These are phyloP conservation scores for Meloe dianella DNA, from an alignment of 2,888 invertebrate species.

Conservation along the genomic window DNA sequence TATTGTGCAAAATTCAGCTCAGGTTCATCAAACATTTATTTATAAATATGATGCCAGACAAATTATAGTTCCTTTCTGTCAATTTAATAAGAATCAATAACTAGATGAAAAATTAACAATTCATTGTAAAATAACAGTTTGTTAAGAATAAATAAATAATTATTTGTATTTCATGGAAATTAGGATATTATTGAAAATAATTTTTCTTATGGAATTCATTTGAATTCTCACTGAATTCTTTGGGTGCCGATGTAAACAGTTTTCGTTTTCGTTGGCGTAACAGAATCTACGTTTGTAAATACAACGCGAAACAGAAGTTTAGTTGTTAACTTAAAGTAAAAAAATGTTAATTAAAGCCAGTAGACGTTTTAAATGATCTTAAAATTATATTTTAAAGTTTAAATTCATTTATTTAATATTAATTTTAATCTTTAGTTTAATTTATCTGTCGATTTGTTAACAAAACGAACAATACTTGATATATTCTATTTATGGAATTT, in stretches of 20 bases:
- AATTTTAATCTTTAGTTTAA: slow-evolving; percentile 5
- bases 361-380: slow-evolving; percentile 21
- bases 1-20: background rate
- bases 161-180: too few relatives aligned
- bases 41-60: background rate
- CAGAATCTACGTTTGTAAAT: background rate
- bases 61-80: background rate
- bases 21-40: background rate
- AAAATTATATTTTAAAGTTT: slow-evolving; percentile 14
- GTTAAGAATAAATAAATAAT: too few relatives aligned
- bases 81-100: background rate
- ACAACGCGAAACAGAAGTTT: background rate
- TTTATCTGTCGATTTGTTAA: background rate
- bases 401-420: slow-evolving; percentile 15
- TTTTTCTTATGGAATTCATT: background rate
- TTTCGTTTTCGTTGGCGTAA: slow-evolving; percentile 10
- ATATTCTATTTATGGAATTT: background rate
- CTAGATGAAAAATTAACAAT: too few relatives aligned
- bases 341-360: slow-evolving; percentile 26
- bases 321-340: slow-evolving; percentile 16
- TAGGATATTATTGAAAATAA: background rate
- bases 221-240: background rate
- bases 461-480: background rate
- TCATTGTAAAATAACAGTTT: too few relatives aligned
- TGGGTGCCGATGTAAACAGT: slow-evolving; percentile 8